Percentiles rank a stretch among this genome's conserved stretches.
Conservation (phyloP, 2,797 vertebrate genomes). For the Sparidentex hasta region DNA sequence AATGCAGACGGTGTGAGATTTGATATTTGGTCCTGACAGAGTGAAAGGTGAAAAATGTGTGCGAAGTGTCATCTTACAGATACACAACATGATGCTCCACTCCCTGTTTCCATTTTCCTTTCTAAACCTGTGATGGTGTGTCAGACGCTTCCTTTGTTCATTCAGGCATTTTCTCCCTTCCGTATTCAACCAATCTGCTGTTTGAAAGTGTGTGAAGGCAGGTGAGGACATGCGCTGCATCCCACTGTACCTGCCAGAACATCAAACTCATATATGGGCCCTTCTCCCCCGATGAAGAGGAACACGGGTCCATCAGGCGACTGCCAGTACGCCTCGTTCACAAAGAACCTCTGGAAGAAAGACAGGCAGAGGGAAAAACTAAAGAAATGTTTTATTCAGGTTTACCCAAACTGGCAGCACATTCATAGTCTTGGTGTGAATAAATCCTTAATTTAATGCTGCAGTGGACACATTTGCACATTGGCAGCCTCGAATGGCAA, state of each 20-base stretch:
- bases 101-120: constrained; percentile 26
- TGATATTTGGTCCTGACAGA: neutral
- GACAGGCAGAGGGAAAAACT: neutral
- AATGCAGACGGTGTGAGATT: neutral
- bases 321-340: constrained; percentile 85
- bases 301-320: constrained; percentile 86
- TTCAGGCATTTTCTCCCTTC: neutral
- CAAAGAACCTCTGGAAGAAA: constrained; percentile 84
- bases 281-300: constrained; percentile 89
- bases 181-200: neutral
- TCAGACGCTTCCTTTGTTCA: neutral
- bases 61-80: constrained; percentile 12
- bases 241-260: constrained; percentile 82
- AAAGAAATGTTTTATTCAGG: neutral
- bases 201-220: neutral
- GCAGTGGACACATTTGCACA: constrained; percentile 28
- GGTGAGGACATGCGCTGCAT: neutral
- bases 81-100: neutral
- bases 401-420: constrained; percentile 5
- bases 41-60: neutral
- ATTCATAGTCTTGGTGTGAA: constrained; percentile 15
- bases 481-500: constrained; percentile 23
- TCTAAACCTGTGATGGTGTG: neutral
- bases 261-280: constrained; percentile 78
- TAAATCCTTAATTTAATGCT: constrained; percentile 27